These are phyloP conservation scores for Abramis brama DNA, from an alignment of 2,113 vertebrate genomes.

Conservation along the genomic window DNA sequence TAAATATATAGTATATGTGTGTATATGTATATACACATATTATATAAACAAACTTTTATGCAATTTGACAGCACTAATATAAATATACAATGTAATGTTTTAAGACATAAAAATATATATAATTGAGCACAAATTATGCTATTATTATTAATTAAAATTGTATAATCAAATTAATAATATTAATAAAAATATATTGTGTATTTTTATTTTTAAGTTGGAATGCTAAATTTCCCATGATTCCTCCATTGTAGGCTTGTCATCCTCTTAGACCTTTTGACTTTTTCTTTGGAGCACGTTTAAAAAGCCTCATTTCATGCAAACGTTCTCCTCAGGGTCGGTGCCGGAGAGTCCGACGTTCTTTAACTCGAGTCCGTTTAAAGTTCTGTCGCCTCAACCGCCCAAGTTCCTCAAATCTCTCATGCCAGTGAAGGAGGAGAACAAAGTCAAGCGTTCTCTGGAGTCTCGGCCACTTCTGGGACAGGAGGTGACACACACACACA, in stretches of 20 bases:
- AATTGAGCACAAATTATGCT: not conserved
- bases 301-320: not conserved
- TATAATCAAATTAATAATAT: not conserved
- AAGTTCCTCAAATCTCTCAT: constrained; percentile 96
- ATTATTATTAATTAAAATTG: not conserved
- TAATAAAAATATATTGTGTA: too few species aligned
- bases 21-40: too few species aligned
- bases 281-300: not conserved
- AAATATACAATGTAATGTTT: not conserved
- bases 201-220: not conserved
- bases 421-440: constrained; percentile 93
- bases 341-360: constrained; percentile 85
- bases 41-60: too few species aligned
- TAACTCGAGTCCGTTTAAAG: constrained; percentile 90
- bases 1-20: too few species aligned
- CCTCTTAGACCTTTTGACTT: not conserved
- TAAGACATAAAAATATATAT: not conserved
- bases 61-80: too few species aligned
- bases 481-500: constrained; percentile 76
- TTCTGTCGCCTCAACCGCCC: constrained; percentile 89
- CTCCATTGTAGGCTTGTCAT: too few species aligned
- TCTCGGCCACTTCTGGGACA: constrained; percentile 89
- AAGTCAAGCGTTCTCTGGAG: constrained; percentile 84
- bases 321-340: constrained; percentile 65
- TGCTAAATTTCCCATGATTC: not conserved